Base-by-base conservation (phyloP, 2,113 vertebrate genomes). In the Triplophysa dalaica region DNA sequence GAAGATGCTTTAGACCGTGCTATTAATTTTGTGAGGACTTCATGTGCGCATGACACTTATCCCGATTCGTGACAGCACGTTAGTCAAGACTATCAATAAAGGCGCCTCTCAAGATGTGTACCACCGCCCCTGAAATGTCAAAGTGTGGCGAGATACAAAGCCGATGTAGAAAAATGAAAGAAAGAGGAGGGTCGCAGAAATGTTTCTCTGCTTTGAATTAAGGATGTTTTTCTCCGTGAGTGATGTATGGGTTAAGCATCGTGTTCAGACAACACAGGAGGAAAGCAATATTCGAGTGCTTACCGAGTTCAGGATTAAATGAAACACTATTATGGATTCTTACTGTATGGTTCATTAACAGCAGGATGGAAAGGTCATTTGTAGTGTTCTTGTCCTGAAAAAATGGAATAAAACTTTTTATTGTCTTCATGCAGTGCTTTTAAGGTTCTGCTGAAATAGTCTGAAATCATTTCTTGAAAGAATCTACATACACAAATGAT, bases 91-190 rank as follows among this genome's bases (percentile, higher is more conserved):
- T 82, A 72, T 84, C 83, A 79, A 48, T 76, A 79, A 81, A 81
- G 75, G 83, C 60, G 43, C 74, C 86, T 81, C 21, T 65, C 77
- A 77, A 83, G 65, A 68, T 64, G 76, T 85, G 81, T 84, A 78
- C 84, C 84, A 76, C 70, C 72, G 70, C 79, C 86, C 85, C 76
- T 81, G 86, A 89, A 89, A 89, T 88, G 87, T 90, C 87, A 89
- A 3, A 8, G 22, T 79, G 81, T 60, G 69, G 69, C 83, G 79
- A 24, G 80, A 50, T 76, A 80, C 83, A 77, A 83, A 77, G 68
- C 67, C 73, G 45, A 77, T 45, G 72, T 63, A 78, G 62, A 80
- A 29, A 74, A 56, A 14, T 38, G 12, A 72, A 76, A 14, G 65
- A 16, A 68, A 70, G 24, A 73, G 74, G 70, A 50, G 64, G 67